Base-by-base conservation (phyloP, 2,888 invertebrate species). In the Chloromyia formosa region DNA sequence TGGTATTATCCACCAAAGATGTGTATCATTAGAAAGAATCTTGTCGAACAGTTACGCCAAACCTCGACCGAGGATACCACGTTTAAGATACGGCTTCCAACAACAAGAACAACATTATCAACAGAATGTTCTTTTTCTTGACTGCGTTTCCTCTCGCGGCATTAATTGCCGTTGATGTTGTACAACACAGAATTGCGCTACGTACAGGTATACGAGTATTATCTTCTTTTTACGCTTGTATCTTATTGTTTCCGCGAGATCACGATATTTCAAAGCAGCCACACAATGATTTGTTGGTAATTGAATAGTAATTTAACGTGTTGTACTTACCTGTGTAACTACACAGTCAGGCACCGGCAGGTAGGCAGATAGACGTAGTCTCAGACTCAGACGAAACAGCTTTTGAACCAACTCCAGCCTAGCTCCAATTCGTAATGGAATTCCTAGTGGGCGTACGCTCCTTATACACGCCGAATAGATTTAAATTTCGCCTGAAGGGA, bases 301-400 rank as follows among this genome's bases (percentile, higher is more conserved):
- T 64, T 64, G 62, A 64, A 64, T 64, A 64, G 40, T 23, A 64
- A 64, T 64, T 64, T 16, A 40, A 64, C 62, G 40, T 64, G 62
- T 40, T 42, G 62, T 35, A 35, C 27, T 4, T 35, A 20, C 27
- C 27, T 35, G 27, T 35, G 27, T 35, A 35, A 35, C 27, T 35
- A 35, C 27, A 53, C 27, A 35, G 27, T 35, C 27, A 35, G 27
- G 27, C 27, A 35, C 3, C 27, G 27, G 27, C 27, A 35, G 7
- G 27, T 35, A 35, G 27, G 27, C 27, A 35, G 27, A 35, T 35
- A 35, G 27, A 35, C 27, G 7, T 35, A 35, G 3, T 35, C 27
- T 35, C 27, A 35, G 27, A 35, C 27, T 35, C 27, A 35, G 27
- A 35, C 27, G 27, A 4, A 35, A 35, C 27, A 35, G n/a, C 16